Conservation (phyloP, 2,113 vertebrate species). For the Atlantisia rogersi region DNA sequence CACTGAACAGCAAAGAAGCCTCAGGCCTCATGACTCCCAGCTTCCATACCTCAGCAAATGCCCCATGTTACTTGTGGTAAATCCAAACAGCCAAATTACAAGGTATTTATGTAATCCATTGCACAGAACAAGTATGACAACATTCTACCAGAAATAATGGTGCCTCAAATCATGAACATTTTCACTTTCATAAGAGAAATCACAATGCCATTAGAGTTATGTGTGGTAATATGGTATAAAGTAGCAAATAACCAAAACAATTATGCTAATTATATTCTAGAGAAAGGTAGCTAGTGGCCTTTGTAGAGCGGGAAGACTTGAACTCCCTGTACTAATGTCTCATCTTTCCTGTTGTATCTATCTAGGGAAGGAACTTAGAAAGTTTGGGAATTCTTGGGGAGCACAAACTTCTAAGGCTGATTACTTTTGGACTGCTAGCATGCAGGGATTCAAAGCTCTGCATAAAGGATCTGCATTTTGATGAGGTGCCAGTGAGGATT, state of each 20-base stretch:
- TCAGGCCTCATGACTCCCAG: background rate
- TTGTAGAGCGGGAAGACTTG: background rate
- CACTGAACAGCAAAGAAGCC: background rate
- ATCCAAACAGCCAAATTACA: background rate
- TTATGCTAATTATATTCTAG: background rate
- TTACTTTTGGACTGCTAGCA: background rate
- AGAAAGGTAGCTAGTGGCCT: background rate
- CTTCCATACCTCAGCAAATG: background rate
- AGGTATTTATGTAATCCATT: background rate
- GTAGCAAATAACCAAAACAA: background rate
- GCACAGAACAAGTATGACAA: background rate
- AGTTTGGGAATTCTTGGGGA: constrained; percentile 69
- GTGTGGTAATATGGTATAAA: background rate
- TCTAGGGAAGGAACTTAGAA: constrained; percentile 71
- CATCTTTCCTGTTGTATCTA: background rate
- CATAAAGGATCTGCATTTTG: constrained; percentile 73
- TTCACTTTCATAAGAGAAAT: background rate
- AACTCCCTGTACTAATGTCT: background rate
- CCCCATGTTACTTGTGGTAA: background rate
- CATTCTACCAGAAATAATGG: background rate
- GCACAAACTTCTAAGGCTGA: constrained; percentile 52
- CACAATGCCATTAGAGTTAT: background rate
- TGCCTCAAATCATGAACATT: background rate
- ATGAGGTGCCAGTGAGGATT: constrained; percentile 73
- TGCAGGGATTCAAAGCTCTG: constrained; percentile 8